Conservation (phyloP, 2,797 vertebrate genomes). For the Lateolabrax maculatus region DNA sequence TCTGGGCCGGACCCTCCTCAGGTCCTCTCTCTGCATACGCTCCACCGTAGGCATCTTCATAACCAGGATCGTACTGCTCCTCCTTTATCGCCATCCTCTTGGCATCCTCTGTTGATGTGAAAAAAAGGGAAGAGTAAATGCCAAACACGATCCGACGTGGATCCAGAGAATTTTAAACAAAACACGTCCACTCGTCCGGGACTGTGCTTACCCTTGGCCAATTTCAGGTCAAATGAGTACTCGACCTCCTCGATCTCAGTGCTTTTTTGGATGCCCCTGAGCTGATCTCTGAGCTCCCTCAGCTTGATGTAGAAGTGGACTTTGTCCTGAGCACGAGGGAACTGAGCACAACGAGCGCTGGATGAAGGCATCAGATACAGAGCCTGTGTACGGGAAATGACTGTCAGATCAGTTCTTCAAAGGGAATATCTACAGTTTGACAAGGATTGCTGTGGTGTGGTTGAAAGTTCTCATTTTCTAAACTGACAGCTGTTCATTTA, state of each 20-base stretch:
- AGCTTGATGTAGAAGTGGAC: constrained; percentile 99
- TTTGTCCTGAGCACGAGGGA: constrained; percentile 98
- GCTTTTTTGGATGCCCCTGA: constrained; percentile 87
- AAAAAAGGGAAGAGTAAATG: not conserved
- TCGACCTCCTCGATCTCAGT: constrained; percentile 91
- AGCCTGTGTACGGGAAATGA: constrained; percentile 81
- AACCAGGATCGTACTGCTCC: constrained; percentile 97
- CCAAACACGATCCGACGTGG: not conserved
- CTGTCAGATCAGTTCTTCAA: not conserved
- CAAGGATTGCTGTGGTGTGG: not conserved
- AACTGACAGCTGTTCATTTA: not conserved
- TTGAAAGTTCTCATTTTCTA: not conserved
- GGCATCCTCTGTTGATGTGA: constrained; percentile 90
- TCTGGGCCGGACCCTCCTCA: constrained; percentile 46
- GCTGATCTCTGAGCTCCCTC: constrained; percentile 92
- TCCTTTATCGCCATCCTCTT: constrained; percentile 98
- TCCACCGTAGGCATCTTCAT: constrained; percentile 94
- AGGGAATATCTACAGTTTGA: not conserved
- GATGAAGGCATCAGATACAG: constrained; percentile 98
- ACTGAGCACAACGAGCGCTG: constrained; percentile 97
- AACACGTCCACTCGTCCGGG: not conserved
- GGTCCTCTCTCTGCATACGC: constrained; percentile 81
- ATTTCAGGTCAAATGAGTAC: constrained; percentile 91
- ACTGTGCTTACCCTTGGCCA: constrained; percentile 91
- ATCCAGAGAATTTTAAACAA: not conserved